Base-by-base conservation (phyloP, 2,797 vertebrate genomes). In the Zalophus californianus region DNA sequence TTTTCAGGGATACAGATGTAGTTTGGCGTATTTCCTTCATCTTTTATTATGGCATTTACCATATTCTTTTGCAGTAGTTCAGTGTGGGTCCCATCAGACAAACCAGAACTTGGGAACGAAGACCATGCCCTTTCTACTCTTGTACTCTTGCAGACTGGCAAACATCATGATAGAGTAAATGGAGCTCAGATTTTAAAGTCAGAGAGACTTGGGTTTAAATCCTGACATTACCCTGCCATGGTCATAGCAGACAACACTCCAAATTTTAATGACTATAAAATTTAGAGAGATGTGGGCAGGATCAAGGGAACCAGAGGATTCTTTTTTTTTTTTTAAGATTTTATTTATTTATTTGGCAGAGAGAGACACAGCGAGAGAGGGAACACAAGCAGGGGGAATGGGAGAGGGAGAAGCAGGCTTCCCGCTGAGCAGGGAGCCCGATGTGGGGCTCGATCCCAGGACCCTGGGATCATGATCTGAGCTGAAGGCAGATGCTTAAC, bases 211-310 rank as follows among this genome's bases (percentile, higher is more conserved):
- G 3, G 54, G 38, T 80, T 86, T 78, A 25, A 68, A 41, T 83
- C 16, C 35, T 48, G 16, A 32, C 3, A 9, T 73, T 27, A 25
- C 32, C 38, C 8, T 35, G 5, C 9, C 0, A 0, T 27, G 10
- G 20, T n/a, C 32, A 77, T 9, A 62, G 48, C 2, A 35, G 50
- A 91, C 35, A 60, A 60, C 27, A 50, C 20, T 54, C 8, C 2
- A 58, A 70, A 3, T 8, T 68, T 90, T 50, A 62, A 38, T 11
- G 29, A 41, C 35, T 16, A 7, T 52, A 16, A 3, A 6, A 27
- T 48, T 73, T 77, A 66, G 23, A 56, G 54, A 60, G 21, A 2
- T 50, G 3, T 75, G 48, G n/a, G 8, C 4, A 60, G 58, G 82
- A 16, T 15, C 8, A 27, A 58, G 52, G 54, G 25, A 50, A 68